A percentile compares a stretch with the other conserved stretches of the same genome.
phyloP scores from a whole-genome alignment of 2,797 vertebrate species.

The Pangasius sanitwongsei region DNA sequence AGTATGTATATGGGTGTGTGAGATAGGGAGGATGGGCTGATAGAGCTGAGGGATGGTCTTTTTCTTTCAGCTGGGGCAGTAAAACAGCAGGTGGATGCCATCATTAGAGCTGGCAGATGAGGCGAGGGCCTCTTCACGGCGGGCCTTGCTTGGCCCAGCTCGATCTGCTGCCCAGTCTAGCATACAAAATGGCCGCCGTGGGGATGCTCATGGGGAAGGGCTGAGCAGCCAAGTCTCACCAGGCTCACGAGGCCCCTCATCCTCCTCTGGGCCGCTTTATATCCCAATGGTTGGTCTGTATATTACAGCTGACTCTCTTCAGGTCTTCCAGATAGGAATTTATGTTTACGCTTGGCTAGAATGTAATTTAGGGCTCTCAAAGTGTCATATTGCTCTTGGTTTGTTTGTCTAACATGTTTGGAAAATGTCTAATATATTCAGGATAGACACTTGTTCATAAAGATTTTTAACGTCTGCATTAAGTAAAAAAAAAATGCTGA shows the following conservation, averaged over 20 bases:
- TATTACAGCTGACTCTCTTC: constrained; percentile 50
- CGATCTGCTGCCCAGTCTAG: constrained; percentile 84
- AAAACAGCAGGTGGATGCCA: constrained; percentile 99
- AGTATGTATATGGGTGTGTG: constrained; percentile 34
- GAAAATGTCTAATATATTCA: constrained; percentile 16
- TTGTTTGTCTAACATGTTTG: constrained; percentile 34
- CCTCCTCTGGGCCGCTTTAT: constrained; percentile 46
- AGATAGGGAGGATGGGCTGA: constrained; percentile 55
- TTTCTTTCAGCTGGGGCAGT: constrained; percentile 94
- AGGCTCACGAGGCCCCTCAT: constrained; percentile 39
- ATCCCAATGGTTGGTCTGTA: constrained; percentile 51
- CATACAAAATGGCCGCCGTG: constrained; percentile 84
- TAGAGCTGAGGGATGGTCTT: constrained; percentile 71
- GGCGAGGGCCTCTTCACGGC: constrained; percentile 79
- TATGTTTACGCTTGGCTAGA: constrained; percentile 50
- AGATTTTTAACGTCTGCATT: background rate
- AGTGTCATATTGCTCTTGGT: constrained; percentile 41
- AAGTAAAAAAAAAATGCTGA: background rate
- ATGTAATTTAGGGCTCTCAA: constrained; percentile 53
- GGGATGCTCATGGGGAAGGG: constrained; percentile 50
- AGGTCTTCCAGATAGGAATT: constrained; percentile 42
- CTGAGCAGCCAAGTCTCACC: constrained; percentile 45
- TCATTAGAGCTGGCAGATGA: constrained; percentile 97
- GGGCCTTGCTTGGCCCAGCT: constrained; percentile 83
- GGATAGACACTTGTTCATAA: background rate